Conservation (phyloP, 2,113 vertebrate genomes). For the Phaethon lepturus region DNA sequence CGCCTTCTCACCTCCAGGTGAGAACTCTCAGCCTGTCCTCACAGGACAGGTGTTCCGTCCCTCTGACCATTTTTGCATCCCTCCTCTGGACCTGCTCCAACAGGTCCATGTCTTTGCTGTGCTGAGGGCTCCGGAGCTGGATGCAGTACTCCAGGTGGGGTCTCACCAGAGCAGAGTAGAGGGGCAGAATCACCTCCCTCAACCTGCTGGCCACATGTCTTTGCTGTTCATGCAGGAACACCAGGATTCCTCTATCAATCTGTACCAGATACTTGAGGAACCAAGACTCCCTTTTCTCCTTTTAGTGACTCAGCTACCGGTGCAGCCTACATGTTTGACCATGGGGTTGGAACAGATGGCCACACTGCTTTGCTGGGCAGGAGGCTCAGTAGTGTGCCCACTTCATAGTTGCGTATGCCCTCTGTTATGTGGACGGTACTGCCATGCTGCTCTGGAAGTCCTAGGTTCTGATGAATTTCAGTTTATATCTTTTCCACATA, state of each 20-base stretch:
- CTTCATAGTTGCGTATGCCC: background rate
- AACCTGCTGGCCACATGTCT: background rate
- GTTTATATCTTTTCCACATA: background rate
- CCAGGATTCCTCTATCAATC: background rate
- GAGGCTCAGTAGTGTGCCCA: rapidly evolving
- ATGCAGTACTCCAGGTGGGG: background rate
- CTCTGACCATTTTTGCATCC: background rate
- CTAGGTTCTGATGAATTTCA: background rate
- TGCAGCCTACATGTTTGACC: background rate
- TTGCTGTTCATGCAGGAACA: background rate
- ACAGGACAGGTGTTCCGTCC: background rate
- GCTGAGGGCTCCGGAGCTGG: background rate
- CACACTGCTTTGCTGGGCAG: background rate
- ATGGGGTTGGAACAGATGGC: background rate
- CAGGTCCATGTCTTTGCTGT: background rate
- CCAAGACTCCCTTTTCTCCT: background rate
- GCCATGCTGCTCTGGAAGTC: background rate
- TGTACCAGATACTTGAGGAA: background rate
- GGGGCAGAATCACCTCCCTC: background rate
- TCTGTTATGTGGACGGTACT: background rate
- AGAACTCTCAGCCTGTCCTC: background rate
- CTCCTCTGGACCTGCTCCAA: background rate
- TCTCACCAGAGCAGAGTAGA: background rate
- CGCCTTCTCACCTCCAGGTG: background rate
- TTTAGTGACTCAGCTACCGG: background rate